phyloP scores from a whole-genome alignment of 2,888 invertebrate species.

The Drosophila setosimentum region DNA sequence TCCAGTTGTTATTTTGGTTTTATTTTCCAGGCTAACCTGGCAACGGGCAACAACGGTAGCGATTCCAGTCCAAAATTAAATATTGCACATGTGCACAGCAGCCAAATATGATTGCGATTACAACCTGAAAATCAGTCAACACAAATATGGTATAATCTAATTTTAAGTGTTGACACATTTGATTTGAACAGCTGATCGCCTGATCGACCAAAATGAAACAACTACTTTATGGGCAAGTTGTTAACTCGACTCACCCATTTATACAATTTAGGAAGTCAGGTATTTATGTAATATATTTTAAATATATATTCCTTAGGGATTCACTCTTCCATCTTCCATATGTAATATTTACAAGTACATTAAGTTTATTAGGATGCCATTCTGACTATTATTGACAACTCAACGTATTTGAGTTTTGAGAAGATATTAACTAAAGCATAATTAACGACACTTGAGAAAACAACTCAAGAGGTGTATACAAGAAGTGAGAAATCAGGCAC shows the following conservation, averaged over 20 bases:
- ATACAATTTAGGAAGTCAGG: neutral
- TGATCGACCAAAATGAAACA: constrained; percentile 5
- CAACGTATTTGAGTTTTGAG: constrained; percentile 59
- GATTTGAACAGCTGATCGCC: constrained; percentile 49
- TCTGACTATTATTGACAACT: constrained; percentile 68
- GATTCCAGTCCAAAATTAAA: constrained; percentile 65
- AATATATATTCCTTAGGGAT: neutral
- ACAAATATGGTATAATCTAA: constrained; percentile 83
- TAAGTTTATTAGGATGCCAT: constrained; percentile 26
- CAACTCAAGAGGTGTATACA: constrained; percentile 17
- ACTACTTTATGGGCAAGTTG: neutral
- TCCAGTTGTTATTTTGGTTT: neutral
- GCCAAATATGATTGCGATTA: constrained; percentile 58
- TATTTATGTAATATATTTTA: neutral
- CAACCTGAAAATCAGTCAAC: constrained; percentile 69
- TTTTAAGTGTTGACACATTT: constrained; percentile 82
- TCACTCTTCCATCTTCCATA: neutral
- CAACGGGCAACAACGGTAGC: constrained; percentile 38
- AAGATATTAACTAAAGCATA: constrained; percentile 75
- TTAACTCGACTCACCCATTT: constrained; percentile 1
- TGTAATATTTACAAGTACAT: neutral
- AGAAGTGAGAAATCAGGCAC: constrained; percentile 42
- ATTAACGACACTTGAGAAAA: constrained; percentile 68
- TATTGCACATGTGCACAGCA: constrained; percentile 59
- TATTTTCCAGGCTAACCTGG: constrained; percentile 52